phyloP scores from a whole-genome alignment of 2,888 invertebrate species.

The Noctua pronuba region DNA sequence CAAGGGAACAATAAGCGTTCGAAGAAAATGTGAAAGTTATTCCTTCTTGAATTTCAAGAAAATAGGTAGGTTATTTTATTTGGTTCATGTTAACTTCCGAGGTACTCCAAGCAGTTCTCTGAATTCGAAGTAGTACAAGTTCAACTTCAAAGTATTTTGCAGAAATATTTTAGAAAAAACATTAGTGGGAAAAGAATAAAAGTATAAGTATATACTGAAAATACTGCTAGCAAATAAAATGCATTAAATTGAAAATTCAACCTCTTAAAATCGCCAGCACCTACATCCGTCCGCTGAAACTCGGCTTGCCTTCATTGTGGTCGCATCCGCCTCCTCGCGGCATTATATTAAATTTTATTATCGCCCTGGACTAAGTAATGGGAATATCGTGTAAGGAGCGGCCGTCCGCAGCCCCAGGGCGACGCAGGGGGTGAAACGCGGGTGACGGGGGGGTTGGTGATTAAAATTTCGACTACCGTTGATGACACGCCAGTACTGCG shows the following conservation, averaged over 20 bases:
- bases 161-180: background rate
- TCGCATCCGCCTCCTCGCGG: conserved; percentile 86
- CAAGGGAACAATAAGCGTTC: background rate
- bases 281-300: conserved; percentile 66
- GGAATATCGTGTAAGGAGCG: conserved; percentile 91
- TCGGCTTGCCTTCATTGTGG: conserved; percentile 80
- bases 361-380: conserved; percentile 90
- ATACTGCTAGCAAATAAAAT: conserved; percentile 34
- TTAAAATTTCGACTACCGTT: conserved; percentile 90
- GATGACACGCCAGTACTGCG: conserved; percentile 88
- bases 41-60: background rate
- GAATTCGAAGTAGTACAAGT: background rate
- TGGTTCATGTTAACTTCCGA: background rate
- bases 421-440: conserved; percentile 70
- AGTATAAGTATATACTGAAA: background rate
- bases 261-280: conserved; percentile 68
- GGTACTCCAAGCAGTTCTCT: background rate
- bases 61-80: background rate
- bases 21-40: background rate
- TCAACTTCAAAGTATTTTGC: background rate
- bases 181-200: no score
- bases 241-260: conserved; percentile 53
- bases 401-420: conserved; percentile 85
- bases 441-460: conserved; percentile 75
- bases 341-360: conserved; percentile 91